These are phyloP conservation scores for Eonycteris spelaea DNA, from an alignment of 2,113 vertebrate species.

Conservation along the genomic window DNA sequence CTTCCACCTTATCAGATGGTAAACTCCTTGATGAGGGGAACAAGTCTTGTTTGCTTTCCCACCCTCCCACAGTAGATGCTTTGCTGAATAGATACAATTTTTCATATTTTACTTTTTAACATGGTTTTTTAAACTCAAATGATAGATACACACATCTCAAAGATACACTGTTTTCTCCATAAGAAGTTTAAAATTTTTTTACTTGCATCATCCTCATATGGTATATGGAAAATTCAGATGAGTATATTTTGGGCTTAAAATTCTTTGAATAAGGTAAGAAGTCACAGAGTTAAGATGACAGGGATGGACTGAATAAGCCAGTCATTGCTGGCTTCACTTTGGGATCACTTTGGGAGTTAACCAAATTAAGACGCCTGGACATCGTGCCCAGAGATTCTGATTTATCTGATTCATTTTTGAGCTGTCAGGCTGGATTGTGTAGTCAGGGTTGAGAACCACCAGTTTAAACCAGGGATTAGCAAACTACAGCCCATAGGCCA, in stretches of 20 bases:
- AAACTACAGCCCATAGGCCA: neutral
- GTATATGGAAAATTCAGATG: neutral
- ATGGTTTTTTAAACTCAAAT: conserved; percentile 22
- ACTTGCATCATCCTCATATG: neutral
- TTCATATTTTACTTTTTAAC: neutral
- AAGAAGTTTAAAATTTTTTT: neutral
- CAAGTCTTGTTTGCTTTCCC: neutral
- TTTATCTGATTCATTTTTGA: neutral
- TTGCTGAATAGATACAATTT: neutral
- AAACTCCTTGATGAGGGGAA: neutral
- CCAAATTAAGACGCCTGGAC: neutral
- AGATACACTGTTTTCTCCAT: neutral
- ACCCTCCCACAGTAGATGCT: neutral
- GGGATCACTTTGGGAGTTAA: neutral
- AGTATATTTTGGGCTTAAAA: neutral
- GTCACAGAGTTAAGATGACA: neutral
- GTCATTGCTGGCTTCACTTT: neutral
- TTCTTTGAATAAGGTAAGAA: neutral
- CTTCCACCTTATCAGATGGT: neutral
- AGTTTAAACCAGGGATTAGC: neutral
- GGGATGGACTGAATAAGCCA: neutral
- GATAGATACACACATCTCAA: neutral
- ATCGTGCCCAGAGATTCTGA: neutral
- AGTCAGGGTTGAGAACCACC: neutral
- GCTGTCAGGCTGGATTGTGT: neutral